Conservation (phyloP, 2,113 vertebrate genomes). For the Eupsittula cactorum region DNA sequence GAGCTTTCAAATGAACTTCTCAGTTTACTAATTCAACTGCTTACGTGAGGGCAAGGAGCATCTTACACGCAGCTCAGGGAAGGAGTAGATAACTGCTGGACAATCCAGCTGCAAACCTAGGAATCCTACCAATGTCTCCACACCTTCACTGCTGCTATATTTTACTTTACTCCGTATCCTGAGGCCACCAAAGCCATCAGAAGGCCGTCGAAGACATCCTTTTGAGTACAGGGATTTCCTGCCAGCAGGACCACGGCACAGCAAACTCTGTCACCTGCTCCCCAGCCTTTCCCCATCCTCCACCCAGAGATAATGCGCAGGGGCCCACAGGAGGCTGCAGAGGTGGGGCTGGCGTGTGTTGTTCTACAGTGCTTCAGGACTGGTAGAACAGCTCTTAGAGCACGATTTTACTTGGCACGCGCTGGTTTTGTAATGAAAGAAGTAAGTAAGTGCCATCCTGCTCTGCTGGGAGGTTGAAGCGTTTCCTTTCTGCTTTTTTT, state of each 20-base stretch:
- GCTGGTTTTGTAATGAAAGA: constrained; percentile 35
- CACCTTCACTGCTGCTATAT: fast-evolving
- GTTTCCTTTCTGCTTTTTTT: background rate
- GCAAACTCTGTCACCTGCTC: background rate
- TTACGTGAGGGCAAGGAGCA: background rate
- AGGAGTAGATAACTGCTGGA: background rate
- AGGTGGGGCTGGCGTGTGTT: background rate
- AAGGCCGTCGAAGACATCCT: fast-evolving
- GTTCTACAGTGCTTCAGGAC: constrained; percentile 13
- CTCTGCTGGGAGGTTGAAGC: background rate
- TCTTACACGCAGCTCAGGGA: background rate
- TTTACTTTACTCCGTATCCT: background rate
- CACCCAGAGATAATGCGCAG: background rate
- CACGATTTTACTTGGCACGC: constrained; percentile 46
- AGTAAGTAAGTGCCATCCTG: constrained; percentile 57
- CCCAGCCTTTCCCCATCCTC: background rate
- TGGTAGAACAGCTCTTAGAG: constrained; percentile 63
- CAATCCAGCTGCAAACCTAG: background rate
- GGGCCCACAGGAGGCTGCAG: background rate
- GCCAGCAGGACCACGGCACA: fast-evolving
- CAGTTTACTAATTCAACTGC: background rate
- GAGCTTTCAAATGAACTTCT: background rate
- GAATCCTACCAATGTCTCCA: background rate
- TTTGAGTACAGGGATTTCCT: background rate
- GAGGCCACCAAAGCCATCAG: background rate